A percentile compares a stretch with the other conserved stretches of the same genome.
Conservation (phyloP, 2,888 invertebrate species). For the Anoplius nigerrimus region DNA sequence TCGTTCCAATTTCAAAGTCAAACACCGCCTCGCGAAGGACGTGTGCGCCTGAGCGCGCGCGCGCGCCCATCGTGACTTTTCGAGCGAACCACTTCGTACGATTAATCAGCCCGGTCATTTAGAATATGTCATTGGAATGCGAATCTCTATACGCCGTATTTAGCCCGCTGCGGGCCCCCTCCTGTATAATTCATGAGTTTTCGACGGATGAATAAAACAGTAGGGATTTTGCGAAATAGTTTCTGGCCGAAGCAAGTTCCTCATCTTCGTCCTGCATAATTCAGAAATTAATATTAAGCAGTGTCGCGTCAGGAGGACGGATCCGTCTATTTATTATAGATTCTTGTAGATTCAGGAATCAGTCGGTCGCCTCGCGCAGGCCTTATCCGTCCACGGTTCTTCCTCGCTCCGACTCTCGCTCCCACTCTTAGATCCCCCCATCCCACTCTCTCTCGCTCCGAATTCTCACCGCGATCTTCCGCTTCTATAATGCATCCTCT, state of each 20-base stretch:
- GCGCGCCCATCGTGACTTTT: conserved; percentile 6
- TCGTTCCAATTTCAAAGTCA: conserved; percentile 2
- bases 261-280: conserved; percentile 18
- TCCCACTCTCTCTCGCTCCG: too few relatives aligned
- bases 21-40: not conserved
- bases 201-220: conserved; percentile 38
- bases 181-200: conserved; percentile 40
- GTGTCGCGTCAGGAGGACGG: not conserved
- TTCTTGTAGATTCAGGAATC: too few relatives aligned
- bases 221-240: conserved; percentile 43
- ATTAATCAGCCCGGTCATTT: conserved; percentile 33
- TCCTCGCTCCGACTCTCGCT: conserved; percentile 4
- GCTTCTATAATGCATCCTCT: too few relatives aligned
- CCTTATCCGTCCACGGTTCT: not conserved
- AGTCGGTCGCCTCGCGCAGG: too few relatives aligned
- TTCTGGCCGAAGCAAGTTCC: conserved; percentile 12
- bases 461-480: too few relatives aligned
- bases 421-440: too few relatives aligned
- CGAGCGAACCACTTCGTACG: conserved; percentile 8
- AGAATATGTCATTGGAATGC: conserved; percentile 24
- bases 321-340: too few relatives aligned
- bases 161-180: conserved; percentile 17
- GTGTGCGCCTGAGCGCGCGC: not conserved
- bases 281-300: conserved; percentile 15
- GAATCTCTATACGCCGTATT: conserved; percentile 16